A percentile compares a stretch with the other conserved stretches of the same genome.
phyloP scores from a whole-genome alignment of 64 coral and sea anemone species.

The Dendronephthya gigantea region DNA sequence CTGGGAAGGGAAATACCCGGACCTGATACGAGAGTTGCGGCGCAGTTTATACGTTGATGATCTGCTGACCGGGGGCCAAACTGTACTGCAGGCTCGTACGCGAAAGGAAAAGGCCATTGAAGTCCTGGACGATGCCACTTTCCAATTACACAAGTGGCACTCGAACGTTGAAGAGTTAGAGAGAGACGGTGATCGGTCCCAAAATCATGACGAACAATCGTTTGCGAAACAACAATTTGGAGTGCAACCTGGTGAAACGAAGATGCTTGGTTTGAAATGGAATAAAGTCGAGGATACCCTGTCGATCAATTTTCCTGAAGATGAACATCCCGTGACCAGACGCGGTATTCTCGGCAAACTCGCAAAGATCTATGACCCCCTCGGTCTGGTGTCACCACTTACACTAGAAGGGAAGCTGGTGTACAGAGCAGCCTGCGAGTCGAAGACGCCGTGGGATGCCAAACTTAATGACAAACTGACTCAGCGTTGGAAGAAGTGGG shows the following conservation, averaged over 20 bases:
- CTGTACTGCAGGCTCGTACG: too few species aligned
- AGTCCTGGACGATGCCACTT: too few species aligned
- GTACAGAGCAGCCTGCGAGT: slow-evolving; percentile 11
- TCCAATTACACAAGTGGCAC: slow-evolving; percentile 24
- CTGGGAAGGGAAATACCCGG: neutral
- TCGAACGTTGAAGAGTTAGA: slow-evolving; percentile 21
- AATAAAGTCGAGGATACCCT: too few species aligned
- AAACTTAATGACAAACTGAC: too few species aligned
- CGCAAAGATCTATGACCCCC: too few species aligned
- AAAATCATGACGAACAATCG: neutral
- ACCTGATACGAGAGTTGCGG: neutral
- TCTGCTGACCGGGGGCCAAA: neutral
- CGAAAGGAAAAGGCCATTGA: too few species aligned
- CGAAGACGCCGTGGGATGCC: too few species aligned
- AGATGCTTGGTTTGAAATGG: neutral
- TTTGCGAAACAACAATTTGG: neutral
- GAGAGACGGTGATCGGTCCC: neutral
- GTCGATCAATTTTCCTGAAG: neutral
- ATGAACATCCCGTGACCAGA: neutral
- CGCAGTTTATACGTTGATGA: slow-evolving; percentile 5
- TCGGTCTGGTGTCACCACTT: neutral
- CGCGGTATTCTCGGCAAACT: too few species aligned
- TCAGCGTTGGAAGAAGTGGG: slow-evolving; percentile 18
- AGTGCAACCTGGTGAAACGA: neutral
- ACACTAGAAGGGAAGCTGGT: slow-evolving; percentile 10